Percentiles rank a stretch among this genome's conserved stretches.
These are phyloP conservation scores for Exocentrus adspersus DNA, from an alignment of 2,888 invertebrate species.

Conservation along the genomic window DNA sequence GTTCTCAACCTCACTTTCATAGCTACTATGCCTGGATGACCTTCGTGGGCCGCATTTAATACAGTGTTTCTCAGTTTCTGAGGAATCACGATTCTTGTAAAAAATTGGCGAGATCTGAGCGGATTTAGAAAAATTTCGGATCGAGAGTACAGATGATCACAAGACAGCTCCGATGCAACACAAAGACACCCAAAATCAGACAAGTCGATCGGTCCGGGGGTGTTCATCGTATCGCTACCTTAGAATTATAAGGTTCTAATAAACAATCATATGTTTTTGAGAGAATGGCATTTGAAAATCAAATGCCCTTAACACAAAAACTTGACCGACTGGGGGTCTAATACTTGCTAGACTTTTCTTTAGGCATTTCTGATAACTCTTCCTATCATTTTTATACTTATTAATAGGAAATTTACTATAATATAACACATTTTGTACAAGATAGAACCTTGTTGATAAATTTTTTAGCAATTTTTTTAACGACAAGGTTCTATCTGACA, in stretches of 20 bases:
- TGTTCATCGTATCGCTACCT: neutral
- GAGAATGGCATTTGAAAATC: neutral
- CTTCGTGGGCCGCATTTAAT: constrained; percentile 49
- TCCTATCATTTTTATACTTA: neutral
- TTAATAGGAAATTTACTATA: neutral
- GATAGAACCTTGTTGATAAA: neutral
- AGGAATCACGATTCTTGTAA: constrained; percentile 7
- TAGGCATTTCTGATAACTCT: neutral
- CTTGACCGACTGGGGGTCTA: neutral
- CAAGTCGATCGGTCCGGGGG: too few relatives aligned
- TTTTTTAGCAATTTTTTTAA: neutral
- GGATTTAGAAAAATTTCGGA: too few relatives aligned
- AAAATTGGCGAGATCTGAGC: too few relatives aligned
- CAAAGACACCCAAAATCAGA: too few relatives aligned
- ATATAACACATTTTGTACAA: neutral
- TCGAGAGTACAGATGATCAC: too few relatives aligned
- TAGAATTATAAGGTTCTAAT: constrained; percentile 5
- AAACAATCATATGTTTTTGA: neutral
- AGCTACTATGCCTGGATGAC: constrained; percentile 55
- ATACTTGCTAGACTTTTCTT: neutral
- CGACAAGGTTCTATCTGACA: neutral
- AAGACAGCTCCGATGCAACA: too few relatives aligned
- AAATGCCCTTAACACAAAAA: neutral
- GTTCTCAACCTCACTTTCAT: constrained; percentile 54
- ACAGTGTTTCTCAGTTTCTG: constrained; percentile 30